Evolutionary conservation across 1,140 invertebrate species (phyloP).

Genomic region (Caenorhabditis tropicalis): DNA sequence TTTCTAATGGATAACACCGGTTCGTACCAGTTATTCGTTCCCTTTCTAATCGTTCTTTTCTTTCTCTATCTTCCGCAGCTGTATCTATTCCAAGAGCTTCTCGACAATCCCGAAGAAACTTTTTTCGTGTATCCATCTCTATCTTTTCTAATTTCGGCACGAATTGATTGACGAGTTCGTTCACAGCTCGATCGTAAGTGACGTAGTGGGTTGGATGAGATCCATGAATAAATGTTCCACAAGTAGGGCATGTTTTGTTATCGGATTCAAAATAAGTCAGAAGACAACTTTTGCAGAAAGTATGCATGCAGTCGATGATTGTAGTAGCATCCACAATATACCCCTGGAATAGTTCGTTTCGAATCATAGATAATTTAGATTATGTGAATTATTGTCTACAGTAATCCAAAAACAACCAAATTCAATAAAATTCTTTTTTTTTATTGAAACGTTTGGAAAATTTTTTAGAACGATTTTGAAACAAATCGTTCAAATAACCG

Average conservation of each 20-base stretch:
- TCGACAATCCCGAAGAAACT: conserved; percentile 1
- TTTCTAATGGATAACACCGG: conserved; percentile 25
- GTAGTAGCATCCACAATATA: conserved; percentile 75
- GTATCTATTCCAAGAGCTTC: conserved; percentile 32
- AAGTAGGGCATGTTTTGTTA: conserved; percentile 73
- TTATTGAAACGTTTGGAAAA: too few relatives aligned
- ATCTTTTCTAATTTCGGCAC: conserved; percentile 70
- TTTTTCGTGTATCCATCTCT: conserved; percentile 25
- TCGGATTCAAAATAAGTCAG: conserved; percentile 73
- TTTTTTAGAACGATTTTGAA: too few relatives aligned
- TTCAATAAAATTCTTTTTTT: too few relatives aligned
- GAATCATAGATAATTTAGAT: too few relatives aligned
- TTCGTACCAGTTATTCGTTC: conserved; percentile 22
- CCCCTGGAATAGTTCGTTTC: conserved; percentile 65
- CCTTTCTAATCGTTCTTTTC: not conserved
- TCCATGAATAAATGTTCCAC: conserved; percentile 74
- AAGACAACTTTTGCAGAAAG: conserved; percentile 75
- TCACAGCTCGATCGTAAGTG: conserved; percentile 72
- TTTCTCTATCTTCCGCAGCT: conserved; percentile 33
- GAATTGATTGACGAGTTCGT: conserved; percentile 73
- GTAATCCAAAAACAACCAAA: too few relatives aligned
- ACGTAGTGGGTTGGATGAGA: conserved; percentile 73
- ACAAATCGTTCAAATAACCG: too few relatives aligned
- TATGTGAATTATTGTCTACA: too few relatives aligned
- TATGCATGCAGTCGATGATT: conserved; percentile 75